Base-by-base conservation (phyloP, 2,797 vertebrate species). In the Coranthus polyacanthus region DNA sequence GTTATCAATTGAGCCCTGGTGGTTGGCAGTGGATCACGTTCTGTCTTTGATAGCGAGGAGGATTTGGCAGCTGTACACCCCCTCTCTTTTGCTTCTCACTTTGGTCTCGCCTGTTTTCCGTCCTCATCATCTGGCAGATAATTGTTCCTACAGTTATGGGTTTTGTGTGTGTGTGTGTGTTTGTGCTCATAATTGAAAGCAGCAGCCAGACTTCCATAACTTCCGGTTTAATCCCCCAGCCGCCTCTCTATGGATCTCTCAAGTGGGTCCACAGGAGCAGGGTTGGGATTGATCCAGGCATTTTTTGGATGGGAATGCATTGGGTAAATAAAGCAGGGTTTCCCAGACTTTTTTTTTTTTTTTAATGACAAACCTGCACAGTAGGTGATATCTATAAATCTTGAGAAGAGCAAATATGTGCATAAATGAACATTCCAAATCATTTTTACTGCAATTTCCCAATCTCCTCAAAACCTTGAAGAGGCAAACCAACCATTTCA, bases 61-160 rank as follows among this genome's bases (percentile, higher is more conserved):
- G 82, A 65, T 78, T 82, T 86, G 86, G 82, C 68, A 72, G 58
- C 77, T 38, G 55, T 46, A 73, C 71, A 12, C 76, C 70, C 60
- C 75, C 71, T 53, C 79, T 51, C 52, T 63, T 67, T 29, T 46
- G 29, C 79, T 38, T 60, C 68, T 64, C 60, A 53, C 85, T 85
- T 78, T 83, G 77, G 79, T 85, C 84, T 78, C 11, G 62, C 77
- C 86, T 83, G 73, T 68, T 89, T 91, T 89, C 85, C 62, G 38
- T 77, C 76, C 68, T 70, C 67, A 78, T 88, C 84, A 82, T 92
- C 85, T 91, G 90, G 85, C 29, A 72, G 75, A 87, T 91, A 89
- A 93, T 91, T 89, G 82, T 81, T 69, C 73, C 83, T 64, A 79
- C 75, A 72, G 79, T 87, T 85, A 62, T 70, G 71, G 69, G 47